Base-by-base conservation (phyloP, 2,113 vertebrate species). In the Cynopterus brachyotis region DNA sequence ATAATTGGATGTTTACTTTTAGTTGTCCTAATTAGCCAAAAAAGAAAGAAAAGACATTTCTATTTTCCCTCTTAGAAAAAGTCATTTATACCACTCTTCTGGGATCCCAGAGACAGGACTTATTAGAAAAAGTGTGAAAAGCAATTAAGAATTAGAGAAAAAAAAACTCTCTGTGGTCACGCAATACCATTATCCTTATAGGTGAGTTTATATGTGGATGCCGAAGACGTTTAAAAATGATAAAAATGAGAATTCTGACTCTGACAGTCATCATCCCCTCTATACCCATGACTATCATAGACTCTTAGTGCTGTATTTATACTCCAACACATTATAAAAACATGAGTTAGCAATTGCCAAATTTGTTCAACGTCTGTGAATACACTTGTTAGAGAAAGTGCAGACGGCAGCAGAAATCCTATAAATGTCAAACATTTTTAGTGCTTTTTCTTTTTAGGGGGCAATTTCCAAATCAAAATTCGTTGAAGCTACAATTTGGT, bases 401-500 rank as follows among this genome's bases (percentile, higher is more conserved):
- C 92, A 94, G 69, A 95, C 57, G 9, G 80, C 15, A 19, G 90
- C 75, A 95, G 89, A 95, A 96, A 94, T 60, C 75, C 55, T 83
- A 40, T 53, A 96, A 96, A 93, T 96, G 87, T 94, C 96, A 97
- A 57, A 45, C 70, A 92, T 95, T 94, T 94, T 81, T 59, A 95
- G 88, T 35, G 17, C 75, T 70, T 92, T 93, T 93, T 90, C 62
- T 95, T 94, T 92, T 47, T 50, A 79, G 60, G 47, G 69, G 82
- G 90, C 82, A 93, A 84, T 88, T 93, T 92, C 76, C 81, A 91
- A 92, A 95, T 91, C 93, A 70, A 89, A 94, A 93, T 87, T 37
- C 91, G 89, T 42, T 89, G 78, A 88, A 93, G 86, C 40, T 86
- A 57, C 45, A 76, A 19, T 91, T 73, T 89, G 30, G 13, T 42